Evolutionary conservation across 2,113 vertebrate species (phyloP), one percentile per base, ranked within the genome.

Genomic region (Cyprinus carpio): DNA sequence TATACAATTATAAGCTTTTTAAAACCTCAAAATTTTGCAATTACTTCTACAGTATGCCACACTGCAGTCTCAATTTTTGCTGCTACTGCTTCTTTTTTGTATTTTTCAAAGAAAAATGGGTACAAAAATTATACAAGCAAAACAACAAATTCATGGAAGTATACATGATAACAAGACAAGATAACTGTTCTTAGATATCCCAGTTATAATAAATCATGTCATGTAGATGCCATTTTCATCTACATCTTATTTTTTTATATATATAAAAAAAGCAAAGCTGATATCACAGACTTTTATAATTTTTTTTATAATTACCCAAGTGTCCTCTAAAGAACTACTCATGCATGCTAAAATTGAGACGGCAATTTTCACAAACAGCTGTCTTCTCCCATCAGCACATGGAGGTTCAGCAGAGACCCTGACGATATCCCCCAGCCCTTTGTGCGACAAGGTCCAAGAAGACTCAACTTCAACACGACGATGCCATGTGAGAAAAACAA

Each of bases 341-440:
- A 71, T 56, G 71, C 67, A 72, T 62, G 54, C 54, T 34, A 64
- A 76, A 29, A 71, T 25, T 56, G n/a, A 80, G 64, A 67, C 25
- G 10, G 67, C 46, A 71, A 71, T 85, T 75, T 82, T 75, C 71
- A 81, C 82, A 64, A 87, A 74, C 76, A 81, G 72, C 72, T 82
- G 82, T 87, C 81, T 86, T 71, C 58, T 81, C 54, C 54, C 31
- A 82, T 81, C 64, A 86, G 62, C 64, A 69, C 76, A 76, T 37
- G 64, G 62, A 75, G 58, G 37, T 86, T 69, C 37, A 54, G 62
- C 12, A 5, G 49, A 69, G 76, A 81, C 37, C 58, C 77, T 31
- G 15, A 64, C 18, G 62, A 11, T 81, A 56, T 81, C 75, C 71
- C 37, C 82, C 43, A 78, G 82, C 81, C 71, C 31, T 77, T 72